These are phyloP conservation scores for Creontiades dilutus DNA, from an alignment of 2,888 invertebrate genomes.

Conservation along the genomic window DNA sequence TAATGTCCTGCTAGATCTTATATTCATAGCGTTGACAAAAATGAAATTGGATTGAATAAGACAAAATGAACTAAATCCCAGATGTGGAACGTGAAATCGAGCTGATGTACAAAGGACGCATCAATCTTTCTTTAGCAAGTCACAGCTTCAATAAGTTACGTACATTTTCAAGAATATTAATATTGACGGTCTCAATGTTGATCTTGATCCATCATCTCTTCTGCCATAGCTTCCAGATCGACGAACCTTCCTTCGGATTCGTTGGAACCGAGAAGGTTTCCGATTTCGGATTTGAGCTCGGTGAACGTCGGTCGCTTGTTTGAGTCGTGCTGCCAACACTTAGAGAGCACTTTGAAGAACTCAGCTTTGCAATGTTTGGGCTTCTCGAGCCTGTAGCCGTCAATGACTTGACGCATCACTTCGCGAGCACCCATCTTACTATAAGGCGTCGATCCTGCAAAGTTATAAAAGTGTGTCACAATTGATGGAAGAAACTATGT, in stretches of 20 bases:
- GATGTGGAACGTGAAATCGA: too few relatives aligned
- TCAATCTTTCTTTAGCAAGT: too few relatives aligned
- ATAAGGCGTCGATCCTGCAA: conserved; percentile 89
- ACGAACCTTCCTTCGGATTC: conserved; percentile 84
- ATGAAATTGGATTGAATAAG: too few relatives aligned
- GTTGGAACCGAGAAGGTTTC: conserved; percentile 83
- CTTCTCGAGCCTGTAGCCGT: conserved; percentile 87
- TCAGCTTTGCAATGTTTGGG: conserved; percentile 89
- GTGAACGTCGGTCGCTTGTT: conserved; percentile 86
- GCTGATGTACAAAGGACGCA: too few relatives aligned
- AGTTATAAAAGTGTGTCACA: not conserved
- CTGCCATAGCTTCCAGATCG: conserved; percentile 84
- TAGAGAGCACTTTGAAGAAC: conserved; percentile 83
- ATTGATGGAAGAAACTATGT: too few relatives aligned
- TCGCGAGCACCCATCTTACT: conserved; percentile 91
- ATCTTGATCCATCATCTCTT: conserved; percentile 73
- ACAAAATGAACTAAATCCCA: too few relatives aligned
- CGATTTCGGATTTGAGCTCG: conserved; percentile 81
- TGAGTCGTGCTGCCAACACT: conserved; percentile 85
- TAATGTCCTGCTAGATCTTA: too few relatives aligned
- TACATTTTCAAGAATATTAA: too few relatives aligned
- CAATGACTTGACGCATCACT: conserved; percentile 88
- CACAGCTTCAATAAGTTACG: too few relatives aligned
- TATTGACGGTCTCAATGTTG: conserved; percentile 8
- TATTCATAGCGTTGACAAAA: too few relatives aligned